Percentiles rank a stretch among this genome's conserved stretches.
phyloP scores from a whole-genome alignment of 2,888 invertebrate species.

The Amphipyra tragopoginis region DNA sequence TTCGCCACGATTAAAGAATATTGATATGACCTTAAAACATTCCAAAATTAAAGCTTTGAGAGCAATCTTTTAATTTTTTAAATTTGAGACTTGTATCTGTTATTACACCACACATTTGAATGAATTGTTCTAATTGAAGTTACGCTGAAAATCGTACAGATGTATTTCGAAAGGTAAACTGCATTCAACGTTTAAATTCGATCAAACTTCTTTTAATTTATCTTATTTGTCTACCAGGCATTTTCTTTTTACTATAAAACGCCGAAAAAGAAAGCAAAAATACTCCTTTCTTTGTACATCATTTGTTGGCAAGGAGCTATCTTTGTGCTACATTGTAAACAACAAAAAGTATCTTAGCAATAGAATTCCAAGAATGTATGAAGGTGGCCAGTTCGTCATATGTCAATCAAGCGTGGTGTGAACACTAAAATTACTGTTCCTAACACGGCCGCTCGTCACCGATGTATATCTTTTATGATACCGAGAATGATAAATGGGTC shows the following conservation, averaged over 20 bases:
- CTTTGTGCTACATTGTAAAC: slow-evolving; percentile 47
- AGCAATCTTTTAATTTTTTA: slow-evolving; percentile 4
- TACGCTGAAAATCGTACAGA: slow-evolving; percentile 3
- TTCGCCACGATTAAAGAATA: slow-evolving; percentile 33
- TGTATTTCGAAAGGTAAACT: not conserved
- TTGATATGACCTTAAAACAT: slow-evolving; percentile 42
- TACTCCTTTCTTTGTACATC: slow-evolving; percentile 15
- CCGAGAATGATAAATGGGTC: slow-evolving; percentile 72
- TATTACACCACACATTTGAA: slow-evolving; percentile 13
- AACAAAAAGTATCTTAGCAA: slow-evolving; percentile 49
- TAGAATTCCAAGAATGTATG: slow-evolving; percentile 63
- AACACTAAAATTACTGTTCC: slow-evolving; percentile 72
- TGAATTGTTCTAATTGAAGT: slow-evolving; percentile 15
- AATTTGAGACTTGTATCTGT: slow-evolving; percentile 32
- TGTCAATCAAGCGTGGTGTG: slow-evolving; percentile 69
- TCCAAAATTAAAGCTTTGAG: slow-evolving; percentile 13
- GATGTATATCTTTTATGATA: slow-evolving; percentile 67
- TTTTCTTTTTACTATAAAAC: not conserved
- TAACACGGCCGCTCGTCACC: slow-evolving; percentile 49
- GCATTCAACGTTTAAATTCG: not conserved
- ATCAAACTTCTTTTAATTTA: too few species aligned
- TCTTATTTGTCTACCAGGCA: too few species aligned
- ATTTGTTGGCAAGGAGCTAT: slow-evolving; percentile 1
- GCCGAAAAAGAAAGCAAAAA: not conserved
- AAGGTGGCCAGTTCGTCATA: slow-evolving; percentile 62